Evolutionary conservation across 1,140 invertebrate genomes (phyloP).

Genomic region (Triops cancriformis): DNA sequence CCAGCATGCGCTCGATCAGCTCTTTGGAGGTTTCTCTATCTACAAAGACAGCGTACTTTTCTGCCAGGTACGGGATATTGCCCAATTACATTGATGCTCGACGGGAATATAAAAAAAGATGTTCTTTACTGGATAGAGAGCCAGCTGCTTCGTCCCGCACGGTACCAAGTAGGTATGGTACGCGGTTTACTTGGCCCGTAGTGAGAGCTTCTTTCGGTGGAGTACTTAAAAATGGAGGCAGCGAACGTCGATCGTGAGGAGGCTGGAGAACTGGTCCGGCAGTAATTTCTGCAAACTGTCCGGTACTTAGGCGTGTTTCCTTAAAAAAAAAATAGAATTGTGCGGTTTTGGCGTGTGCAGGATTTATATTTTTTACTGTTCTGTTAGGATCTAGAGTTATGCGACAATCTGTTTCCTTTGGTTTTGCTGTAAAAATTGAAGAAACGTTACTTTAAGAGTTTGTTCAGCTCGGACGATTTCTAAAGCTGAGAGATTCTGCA

Average conservation of each 20-base stretch:
- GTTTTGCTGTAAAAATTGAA: too few species aligned
- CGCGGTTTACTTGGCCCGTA: neutral
- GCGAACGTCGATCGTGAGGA: neutral
- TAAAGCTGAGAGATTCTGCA: neutral
- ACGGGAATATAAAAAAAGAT: too few species aligned
- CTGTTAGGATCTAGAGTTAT: too few species aligned
- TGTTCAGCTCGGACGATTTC: neutral
- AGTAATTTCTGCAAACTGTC: neutral
- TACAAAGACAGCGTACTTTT: neutral
- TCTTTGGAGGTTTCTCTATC: neutral
- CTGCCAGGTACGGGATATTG: too few species aligned
- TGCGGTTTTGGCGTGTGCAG: too few species aligned
- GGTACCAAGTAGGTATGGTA: neutral
- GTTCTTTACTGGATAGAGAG: neutral
- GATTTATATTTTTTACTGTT: too few species aligned
- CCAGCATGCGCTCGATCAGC: neutral
- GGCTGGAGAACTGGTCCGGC: neutral
- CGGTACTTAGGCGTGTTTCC: neutral
- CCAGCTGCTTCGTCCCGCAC: neutral
- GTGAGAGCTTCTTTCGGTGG: neutral
- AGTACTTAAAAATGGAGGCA: neutral
- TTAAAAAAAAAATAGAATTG: neutral
- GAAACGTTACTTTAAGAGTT: neutral
- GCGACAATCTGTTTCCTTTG: too few species aligned
- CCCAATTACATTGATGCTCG: too few species aligned